Base-by-base conservation (phyloP, 2,113 vertebrate genomes). In the Callithrix jacchus region DNA sequence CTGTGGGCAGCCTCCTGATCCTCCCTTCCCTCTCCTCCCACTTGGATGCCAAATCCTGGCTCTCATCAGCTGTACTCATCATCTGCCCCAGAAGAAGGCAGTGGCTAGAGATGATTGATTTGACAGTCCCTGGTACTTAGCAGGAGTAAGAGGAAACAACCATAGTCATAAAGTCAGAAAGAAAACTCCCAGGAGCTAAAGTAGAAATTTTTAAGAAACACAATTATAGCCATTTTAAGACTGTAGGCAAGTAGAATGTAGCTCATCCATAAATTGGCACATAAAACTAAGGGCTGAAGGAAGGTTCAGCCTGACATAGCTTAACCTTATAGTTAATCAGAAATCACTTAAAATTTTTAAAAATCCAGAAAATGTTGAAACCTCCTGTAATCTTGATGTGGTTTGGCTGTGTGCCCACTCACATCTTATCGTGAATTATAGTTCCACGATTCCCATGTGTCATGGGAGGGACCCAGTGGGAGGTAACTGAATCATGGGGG, bases 281-380 rank as follows among this genome's bases (percentile, higher is more conserved):
- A 49, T 14, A 91, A 79, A 86, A 37, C 52, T 77, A 95, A 93
- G 68, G 94, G 77, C 10, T 84, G n/a, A 94, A 52, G 45, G 47
- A 93, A 86, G 30, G 74, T 23, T 85, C n/a, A 11, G 56, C 35
- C 82, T 71, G 82, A 64, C 27, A n/a, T 23, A 71, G 80, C 45
- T 95, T 56, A 79, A 79, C 8, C 35, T 8, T 71, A 73, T 42
- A 73, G 13, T 58, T 58, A 77, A 83, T 61, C 16, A 85, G 30
- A 91, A 45, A 54, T 49, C 21, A 76, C 32, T 54, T 66, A 23
- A 54, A 79, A 68, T 87, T 95, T 79, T 12, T 0, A 79, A 79
- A 94, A 87, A 56, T 16, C 30, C 21, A 5, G 20, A 89, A 37
- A 74, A 45, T 89, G 32, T 87, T 82, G 89, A 87, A 83, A 71